Percentiles rank a stretch among this genome's conserved stretches.
These are phyloP conservation scores for Coreoperca whiteheadi DNA, from an alignment of 2,113 vertebrate species.

Conservation along the genomic window DNA sequence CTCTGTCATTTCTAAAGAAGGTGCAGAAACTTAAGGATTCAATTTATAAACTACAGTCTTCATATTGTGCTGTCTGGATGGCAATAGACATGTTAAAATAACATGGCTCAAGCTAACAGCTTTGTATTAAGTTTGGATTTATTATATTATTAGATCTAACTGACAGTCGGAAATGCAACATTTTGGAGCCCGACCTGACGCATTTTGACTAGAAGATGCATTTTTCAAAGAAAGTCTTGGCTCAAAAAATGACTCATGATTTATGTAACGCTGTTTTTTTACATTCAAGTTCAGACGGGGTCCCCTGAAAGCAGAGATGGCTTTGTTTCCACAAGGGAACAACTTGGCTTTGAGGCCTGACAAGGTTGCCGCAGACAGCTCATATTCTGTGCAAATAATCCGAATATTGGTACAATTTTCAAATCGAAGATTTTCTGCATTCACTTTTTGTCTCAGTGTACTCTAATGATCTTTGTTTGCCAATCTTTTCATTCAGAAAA, in stretches of 20 bases:
- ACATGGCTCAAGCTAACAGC: not conserved
- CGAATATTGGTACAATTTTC: not conserved
- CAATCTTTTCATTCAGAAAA: not conserved
- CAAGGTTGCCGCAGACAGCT: not conserved
- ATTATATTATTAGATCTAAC: not conserved
- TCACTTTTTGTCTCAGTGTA: not conserved
- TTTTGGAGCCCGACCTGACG: not conserved
- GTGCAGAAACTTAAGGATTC: not conserved
- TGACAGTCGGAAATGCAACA: not conserved
- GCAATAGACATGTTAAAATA: not conserved
- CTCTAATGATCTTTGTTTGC: not conserved
- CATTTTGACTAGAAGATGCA: not conserved
- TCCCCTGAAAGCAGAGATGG: not conserved
- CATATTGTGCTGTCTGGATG: not conserved
- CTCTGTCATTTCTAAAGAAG: not conserved
- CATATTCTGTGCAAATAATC: slow-evolving; percentile 4
- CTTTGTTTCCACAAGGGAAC: slow-evolving; percentile 12
- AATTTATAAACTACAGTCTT: not conserved
- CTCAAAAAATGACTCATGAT: slow-evolving; percentile 15
- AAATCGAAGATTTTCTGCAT: not conserved
- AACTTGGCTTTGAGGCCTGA: slow-evolving; percentile 1
- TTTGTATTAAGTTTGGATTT: not conserved
- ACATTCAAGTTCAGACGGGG: not conserved
- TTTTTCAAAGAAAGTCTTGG: not conserved
- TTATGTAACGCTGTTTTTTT: slow-evolving; percentile 17